Percentiles rank a stretch among this genome's conserved stretches.
Conservation (phyloP, 1,140 invertebrate species). For the Drosophila punjabiensis region DNA sequence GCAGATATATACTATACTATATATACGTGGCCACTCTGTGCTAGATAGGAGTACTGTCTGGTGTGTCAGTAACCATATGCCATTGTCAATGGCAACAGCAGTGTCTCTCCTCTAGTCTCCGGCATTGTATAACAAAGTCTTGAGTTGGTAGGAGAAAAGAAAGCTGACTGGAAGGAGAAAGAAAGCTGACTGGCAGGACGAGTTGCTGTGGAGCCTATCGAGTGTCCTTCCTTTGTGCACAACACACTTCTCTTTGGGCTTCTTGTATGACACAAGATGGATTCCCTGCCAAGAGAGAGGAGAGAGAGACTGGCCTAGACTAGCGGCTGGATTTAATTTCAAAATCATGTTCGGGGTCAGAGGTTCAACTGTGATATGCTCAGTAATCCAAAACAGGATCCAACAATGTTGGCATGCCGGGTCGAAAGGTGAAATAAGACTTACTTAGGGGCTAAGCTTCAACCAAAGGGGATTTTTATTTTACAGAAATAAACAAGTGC, state of each 20-base stretch:
- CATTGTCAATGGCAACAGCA: conserved; percentile 53
- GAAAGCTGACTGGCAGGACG: background rate
- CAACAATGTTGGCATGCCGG: conserved; percentile 4
- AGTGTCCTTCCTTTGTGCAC: conserved; percentile 37
- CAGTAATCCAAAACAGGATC: conserved; percentile 32
- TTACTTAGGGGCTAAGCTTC: background rate
- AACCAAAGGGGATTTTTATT: background rate
- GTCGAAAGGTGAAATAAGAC: conserved; percentile 16
- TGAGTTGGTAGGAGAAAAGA: background rate
- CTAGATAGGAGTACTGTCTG: background rate
- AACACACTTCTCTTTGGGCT: background rate
- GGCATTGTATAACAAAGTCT: conserved; percentile 30
- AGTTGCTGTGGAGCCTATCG: conserved; percentile 28
- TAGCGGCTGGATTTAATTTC: conserved; percentile 32
- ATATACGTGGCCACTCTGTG: conserved; percentile 6
- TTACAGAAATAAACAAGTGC: background rate
- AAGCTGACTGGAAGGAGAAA: background rate
- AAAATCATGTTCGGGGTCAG: conserved; percentile 40
- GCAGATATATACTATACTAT: conserved; percentile 13
- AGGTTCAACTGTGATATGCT: conserved; percentile 30
- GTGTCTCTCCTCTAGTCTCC: conserved; percentile 16
- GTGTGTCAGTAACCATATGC: conserved; percentile 33
- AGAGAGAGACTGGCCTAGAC: conserved; percentile 8
- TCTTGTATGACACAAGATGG: conserved; percentile 36
- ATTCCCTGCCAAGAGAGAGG: conserved; percentile 13